Evolutionary conservation across 23 tunicate genomes (phyloP).

Genomic region (Corella eumyota): DNA sequence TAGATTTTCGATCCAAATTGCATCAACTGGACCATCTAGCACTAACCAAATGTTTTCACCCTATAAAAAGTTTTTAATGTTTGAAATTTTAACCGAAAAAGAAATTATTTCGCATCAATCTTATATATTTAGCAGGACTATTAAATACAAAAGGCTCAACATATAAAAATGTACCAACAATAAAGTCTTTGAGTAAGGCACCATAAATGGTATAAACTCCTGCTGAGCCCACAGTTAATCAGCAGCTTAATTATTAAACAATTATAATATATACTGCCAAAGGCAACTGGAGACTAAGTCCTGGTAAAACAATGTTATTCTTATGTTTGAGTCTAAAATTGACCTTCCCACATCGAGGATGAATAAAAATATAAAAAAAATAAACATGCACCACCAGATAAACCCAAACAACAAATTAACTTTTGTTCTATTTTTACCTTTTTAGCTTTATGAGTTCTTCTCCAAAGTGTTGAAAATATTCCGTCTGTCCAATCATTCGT

Average conservation of each 20-base stretch:
- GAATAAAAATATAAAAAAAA: neutral
- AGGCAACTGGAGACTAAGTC: no score
- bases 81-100: no score
- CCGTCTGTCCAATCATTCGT: conserved; percentile 99
- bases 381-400: neutral
- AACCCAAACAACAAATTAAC: neutral
- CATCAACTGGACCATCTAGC: conserved; percentile 97
- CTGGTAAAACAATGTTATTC: no score
- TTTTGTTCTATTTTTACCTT: conserved; percentile 28
- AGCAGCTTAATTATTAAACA: no score
- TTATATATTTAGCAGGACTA: neutral
- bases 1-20: conserved; percentile 96
- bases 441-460: conserved; percentile 91
- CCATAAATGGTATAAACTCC: no score
- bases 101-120: neutral
- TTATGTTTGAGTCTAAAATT: no score
- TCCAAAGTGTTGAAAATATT: conserved; percentile 89
- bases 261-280: no score
- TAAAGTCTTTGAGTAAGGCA: no score
- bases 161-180: no score
- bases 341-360: neutral
- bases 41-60: conserved; percentile 96
- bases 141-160: neutral
- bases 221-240: no score
- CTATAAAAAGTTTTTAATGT: conserved; percentile 5